Conservation (phyloP, 2,113 vertebrate genomes). For the Nettapus auritus region DNA sequence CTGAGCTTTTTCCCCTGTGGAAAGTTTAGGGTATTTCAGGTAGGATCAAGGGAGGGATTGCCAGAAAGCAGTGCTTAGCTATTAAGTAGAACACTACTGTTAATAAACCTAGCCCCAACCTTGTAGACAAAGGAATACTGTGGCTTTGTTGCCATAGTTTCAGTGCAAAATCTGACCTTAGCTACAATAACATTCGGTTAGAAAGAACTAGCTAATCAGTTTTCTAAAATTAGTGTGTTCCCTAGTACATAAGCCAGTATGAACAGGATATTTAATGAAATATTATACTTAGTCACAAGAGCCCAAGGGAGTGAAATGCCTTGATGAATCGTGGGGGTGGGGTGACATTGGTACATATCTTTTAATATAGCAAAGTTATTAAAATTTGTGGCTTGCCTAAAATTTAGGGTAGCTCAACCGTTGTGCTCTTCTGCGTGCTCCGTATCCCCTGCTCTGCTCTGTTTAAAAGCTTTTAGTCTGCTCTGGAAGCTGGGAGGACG, state of each 20-base stretch:
- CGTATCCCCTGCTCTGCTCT: not conserved
- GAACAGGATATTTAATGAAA: constrained; percentile 79
- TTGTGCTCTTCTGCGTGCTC: not conserved
- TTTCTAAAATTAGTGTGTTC: constrained; percentile 84
- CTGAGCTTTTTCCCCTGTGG: not conserved
- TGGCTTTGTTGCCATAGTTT: constrained; percentile 83
- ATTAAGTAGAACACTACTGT: constrained; percentile 36
- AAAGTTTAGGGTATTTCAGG: constrained; percentile 49
- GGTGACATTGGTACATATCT: constrained; percentile 47
- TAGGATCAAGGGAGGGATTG: constrained; percentile 10
- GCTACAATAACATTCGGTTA: constrained; percentile 78
- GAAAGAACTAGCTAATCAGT: constrained; percentile 81
- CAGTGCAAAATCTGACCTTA: constrained; percentile 82
- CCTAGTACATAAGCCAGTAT: constrained; percentile 75
- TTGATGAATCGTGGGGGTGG: constrained; percentile 53
- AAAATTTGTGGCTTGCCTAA: constrained; percentile 19
- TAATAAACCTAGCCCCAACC: constrained; percentile 68
- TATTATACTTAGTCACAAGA: constrained; percentile 72
- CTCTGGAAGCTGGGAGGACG: not conserved
- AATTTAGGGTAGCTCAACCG: not conserved
- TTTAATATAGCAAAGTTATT: constrained; percentile 1
- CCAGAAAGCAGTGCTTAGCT: constrained; percentile 45
- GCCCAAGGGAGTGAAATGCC: constrained; percentile 66
- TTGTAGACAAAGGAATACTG: constrained; percentile 69
- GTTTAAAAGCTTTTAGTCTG: not conserved